A percentile compares a stretch with the other conserved stretches of the same genome.
phyloP scores from a whole-genome alignment of 2,113 vertebrate genomes.

The Cinclus cinclus region DNA sequence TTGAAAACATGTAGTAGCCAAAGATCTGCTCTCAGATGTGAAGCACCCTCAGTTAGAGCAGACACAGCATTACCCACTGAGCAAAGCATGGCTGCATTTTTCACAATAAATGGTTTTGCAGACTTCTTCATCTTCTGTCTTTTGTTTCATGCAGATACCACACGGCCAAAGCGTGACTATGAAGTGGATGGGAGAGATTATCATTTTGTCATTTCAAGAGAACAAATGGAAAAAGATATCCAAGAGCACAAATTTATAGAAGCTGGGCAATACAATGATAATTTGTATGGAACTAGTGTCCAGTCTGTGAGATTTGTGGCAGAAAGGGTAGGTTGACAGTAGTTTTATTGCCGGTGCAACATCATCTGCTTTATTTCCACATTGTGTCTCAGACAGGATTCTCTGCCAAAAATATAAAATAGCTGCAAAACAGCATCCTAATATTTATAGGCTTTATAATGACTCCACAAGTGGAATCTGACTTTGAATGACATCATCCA shows the following conservation, averaged over 20 bases:
- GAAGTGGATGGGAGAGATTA: slow-evolving; percentile 96
- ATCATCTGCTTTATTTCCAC: neutral
- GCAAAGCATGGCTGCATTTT: neutral
- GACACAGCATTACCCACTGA: neutral
- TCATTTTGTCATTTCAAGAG: slow-evolving; percentile 94
- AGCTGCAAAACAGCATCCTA: neutral
- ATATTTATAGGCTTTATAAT: neutral
- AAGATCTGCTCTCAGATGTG: neutral
- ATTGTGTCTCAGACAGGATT: neutral
- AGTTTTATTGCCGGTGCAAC: neutral
- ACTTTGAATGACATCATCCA: neutral
- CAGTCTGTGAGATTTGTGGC: slow-evolving; percentile 96
- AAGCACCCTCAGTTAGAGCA: neutral
- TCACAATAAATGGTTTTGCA: neutral
- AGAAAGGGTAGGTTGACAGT: slow-evolving; percentile 84
- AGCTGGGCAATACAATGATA: slow-evolving; percentile 97
- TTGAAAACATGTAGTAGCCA: neutral
- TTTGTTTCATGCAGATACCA: slow-evolving; percentile 84
- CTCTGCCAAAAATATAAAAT: neutral
- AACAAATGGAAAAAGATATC: slow-evolving; percentile 98
- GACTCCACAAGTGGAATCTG: neutral
- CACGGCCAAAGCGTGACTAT: slow-evolving; percentile 91
- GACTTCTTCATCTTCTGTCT: neutral
- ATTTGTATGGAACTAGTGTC: slow-evolving; percentile 96
- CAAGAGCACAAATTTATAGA: slow-evolving; percentile 99